Evolutionary conservation across 1,140 invertebrate species (phyloP), one percentile per base, ranked within the genome.

Genomic region (Spodoptera litura): DNA sequence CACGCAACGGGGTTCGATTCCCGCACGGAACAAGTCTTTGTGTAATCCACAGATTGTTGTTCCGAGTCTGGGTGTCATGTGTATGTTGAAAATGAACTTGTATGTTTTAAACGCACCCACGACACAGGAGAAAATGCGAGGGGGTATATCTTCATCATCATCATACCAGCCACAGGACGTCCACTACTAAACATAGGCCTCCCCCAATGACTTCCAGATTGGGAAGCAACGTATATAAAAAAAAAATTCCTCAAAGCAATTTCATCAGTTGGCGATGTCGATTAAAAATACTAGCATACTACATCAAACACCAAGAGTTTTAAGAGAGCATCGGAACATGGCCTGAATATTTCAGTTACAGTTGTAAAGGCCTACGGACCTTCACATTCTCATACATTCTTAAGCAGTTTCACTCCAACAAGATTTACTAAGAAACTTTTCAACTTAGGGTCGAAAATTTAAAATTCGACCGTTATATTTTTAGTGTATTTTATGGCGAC

Each of bases 381-480:
- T 51, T 74, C 56, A 51, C 38, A n/a, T 31, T 31, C 38, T 59
- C 71, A 44, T 74, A 9, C 56, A 74, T 74, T 74, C 51, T 74
- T 74, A 74, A 74, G 49, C 38, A 61, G 56, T 74, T 73, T 59
- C 44, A 74, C 71, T 74, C 9, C n/a, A 25, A 58, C 38, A 58
- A 56, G 53, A 74, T 74, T 74, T 74, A 74, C 35, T 59, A 49
- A 73, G 55, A 9, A 73, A 73, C 55, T 73, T 56, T 5, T 4
- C 13, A 59, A 1, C 49, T 61, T 59, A 51, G 59, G 44, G n/a
- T 74, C n/a, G 55, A 12, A 59, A 53, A 27, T 55, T 35, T 31
- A 2, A 51, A 66, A 44, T 71, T 71, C 27, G 55, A 53, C 68
- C 20, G 52, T 53, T n/a, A 38, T 15, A 4, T 71, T 51, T 64